A percentile compares a stretch with the other conserved stretches of the same genome.
These are phyloP conservation scores for Reticulitermes lucifugus DNA, from an alignment of 2,888 invertebrate genomes.

Conservation along the genomic window DNA sequence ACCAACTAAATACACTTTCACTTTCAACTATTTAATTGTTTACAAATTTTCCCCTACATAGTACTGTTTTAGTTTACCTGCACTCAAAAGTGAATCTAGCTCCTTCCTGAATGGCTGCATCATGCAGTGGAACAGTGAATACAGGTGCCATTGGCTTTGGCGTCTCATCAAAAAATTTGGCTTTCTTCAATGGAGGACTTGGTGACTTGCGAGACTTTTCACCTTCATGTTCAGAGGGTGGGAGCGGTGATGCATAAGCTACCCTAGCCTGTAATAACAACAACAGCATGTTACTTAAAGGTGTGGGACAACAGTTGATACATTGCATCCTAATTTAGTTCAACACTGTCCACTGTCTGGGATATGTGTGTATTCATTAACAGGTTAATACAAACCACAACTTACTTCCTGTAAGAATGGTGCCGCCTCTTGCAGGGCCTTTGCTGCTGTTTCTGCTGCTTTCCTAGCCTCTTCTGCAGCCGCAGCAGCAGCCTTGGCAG, in stretches of 20 bases:
- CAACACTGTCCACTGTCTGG: too few relatives aligned
- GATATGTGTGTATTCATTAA: too few relatives aligned
- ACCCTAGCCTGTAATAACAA: not conserved
- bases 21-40: too few relatives aligned
- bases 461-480: conserved; percentile 64
- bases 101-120: conserved; percentile 77
- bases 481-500: conserved; percentile 62
- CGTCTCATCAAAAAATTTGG: conserved; percentile 57
- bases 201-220: conserved; percentile 56
- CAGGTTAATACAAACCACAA: not conserved
- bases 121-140: conserved; percentile 71
- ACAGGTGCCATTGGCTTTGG: conserved; percentile 65
- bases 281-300: too few relatives aligned
- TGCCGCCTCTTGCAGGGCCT: conserved; percentile 47
- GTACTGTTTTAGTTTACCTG: conserved; percentile 57
- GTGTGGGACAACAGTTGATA: too few relatives aligned
- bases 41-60: too few relatives aligned
- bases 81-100: conserved; percentile 64
- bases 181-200: conserved; percentile 57
- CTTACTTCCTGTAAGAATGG: conserved; percentile 40
- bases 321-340: too few relatives aligned
- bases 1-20: too few relatives aligned
- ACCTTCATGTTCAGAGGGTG: conserved; percentile 43
- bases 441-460: conserved; percentile 63
- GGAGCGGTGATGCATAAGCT: conserved; percentile 36